Evolutionary conservation across 2,797 vertebrate genomes (phyloP).

Genomic region (Macropus fuliginosus): DNA sequence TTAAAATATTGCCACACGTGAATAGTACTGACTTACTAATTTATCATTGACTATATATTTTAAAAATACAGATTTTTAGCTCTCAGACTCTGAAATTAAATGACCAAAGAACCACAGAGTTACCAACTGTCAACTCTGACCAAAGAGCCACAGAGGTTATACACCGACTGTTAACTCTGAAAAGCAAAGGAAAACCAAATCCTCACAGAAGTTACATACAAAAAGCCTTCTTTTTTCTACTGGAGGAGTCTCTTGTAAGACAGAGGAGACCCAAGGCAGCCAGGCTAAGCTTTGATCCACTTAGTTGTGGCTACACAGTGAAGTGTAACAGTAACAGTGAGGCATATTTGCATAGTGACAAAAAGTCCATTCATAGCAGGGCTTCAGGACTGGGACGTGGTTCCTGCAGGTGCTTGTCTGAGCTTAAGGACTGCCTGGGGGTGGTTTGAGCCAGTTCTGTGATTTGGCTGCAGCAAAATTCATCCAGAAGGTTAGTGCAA

Average conservation of each 20-base stretch:
- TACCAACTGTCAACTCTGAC: background rate
- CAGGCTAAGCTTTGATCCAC: background rate
- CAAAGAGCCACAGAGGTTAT: background rate
- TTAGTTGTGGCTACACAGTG: background rate
- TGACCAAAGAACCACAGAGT: background rate
- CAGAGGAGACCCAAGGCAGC: background rate
- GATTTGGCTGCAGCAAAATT: background rate
- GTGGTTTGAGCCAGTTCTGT: background rate
- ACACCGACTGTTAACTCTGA: background rate
- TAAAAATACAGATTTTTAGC: background rate
- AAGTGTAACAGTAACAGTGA: background rate
- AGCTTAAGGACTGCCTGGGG: background rate
- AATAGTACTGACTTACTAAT: background rate
- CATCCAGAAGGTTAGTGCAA: background rate
- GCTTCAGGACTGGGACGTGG: background rate
- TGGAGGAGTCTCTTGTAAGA: background rate
- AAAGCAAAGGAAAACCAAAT: background rate
- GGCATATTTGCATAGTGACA: background rate
- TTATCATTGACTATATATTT: background rate
- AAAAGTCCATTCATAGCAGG: background rate
- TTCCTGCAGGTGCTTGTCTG: background rate
- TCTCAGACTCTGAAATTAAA: background rate
- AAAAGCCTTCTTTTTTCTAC: background rate
- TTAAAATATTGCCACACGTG: constrained; percentile 17
- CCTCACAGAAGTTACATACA: background rate